Percentiles rank a stretch among this genome's conserved stretches.
phyloP scores from a whole-genome alignment of 2,888 invertebrate genomes.

The Cremastinae sp. region DNA sequence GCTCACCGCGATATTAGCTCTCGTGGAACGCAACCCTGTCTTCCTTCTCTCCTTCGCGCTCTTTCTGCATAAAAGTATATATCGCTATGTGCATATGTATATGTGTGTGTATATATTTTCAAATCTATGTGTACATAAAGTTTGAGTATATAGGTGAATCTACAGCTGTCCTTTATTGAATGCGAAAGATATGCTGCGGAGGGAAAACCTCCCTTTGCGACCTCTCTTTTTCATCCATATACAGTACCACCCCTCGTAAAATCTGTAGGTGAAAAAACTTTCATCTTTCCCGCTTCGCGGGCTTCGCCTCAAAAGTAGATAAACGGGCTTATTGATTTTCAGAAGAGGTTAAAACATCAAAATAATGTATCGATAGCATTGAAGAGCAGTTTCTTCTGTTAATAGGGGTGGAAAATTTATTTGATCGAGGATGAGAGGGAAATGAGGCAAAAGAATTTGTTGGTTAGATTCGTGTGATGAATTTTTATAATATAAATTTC shows the following conservation, averaged over 20 bases:
- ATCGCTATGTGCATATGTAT: slow-evolving; percentile 15
- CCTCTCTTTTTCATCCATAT: slow-evolving; percentile 15
- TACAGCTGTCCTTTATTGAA: slow-evolving; percentile 62
- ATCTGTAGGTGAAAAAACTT: not conserved
- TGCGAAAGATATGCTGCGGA: slow-evolving; percentile 59
- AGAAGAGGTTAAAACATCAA: not conserved
- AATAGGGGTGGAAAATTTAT: too few relatives aligned
- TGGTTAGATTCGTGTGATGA: too few relatives aligned
- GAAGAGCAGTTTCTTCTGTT: too few relatives aligned
- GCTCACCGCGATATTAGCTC: slow-evolving; percentile 62
- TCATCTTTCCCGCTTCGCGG: too few relatives aligned
- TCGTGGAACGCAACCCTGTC: slow-evolving; percentile 48
- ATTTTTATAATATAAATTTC: too few relatives aligned
- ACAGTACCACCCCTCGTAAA: slow-evolving; percentile 22
- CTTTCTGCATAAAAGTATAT: slow-evolving; percentile 44
- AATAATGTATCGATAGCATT: too few relatives aligned
- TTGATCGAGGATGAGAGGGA: too few relatives aligned
- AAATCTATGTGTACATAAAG: slow-evolving; percentile 1
- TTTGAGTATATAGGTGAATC: slow-evolving; percentile 37
- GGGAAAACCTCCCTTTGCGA: slow-evolving; percentile 36
- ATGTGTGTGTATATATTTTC: slow-evolving; percentile 28
- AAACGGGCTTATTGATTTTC: too few relatives aligned
- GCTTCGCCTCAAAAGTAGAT: too few relatives aligned
- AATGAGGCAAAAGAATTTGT: too few relatives aligned
- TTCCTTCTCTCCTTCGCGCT: slow-evolving; percentile 52